Conservation (phyloP, 1,140 invertebrate genomes). For the Lepidurus arcticus region DNA sequence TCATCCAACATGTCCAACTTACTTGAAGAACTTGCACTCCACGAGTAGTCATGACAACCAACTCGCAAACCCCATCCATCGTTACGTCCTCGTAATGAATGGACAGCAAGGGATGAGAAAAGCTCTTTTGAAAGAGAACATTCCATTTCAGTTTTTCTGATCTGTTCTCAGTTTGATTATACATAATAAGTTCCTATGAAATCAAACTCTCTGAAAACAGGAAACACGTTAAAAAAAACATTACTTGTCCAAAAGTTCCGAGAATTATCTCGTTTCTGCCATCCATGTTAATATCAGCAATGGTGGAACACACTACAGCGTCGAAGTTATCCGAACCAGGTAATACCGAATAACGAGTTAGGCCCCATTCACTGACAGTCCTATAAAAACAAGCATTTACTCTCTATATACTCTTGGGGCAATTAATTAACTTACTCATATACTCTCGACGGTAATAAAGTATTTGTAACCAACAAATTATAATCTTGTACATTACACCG, state of each 20-base stretch:
- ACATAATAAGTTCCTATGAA: slow-evolving; percentile 30
- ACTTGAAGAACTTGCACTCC: slow-evolving; percentile 65
- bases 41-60: slow-evolving; percentile 60
- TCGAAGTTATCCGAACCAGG: slow-evolving; percentile 53
- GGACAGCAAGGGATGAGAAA: slow-evolving; percentile 57
- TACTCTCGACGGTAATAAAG: slow-evolving; percentile 53
- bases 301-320: slow-evolving; percentile 53
- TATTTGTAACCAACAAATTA: slow-evolving; percentile 56
- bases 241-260: slow-evolving; percentile 60
- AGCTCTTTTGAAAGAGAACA: slow-evolving; percentile 48
- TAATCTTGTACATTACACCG: slow-evolving; percentile 39
- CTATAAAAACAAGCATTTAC: slow-evolving; percentile 44
- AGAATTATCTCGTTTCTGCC: slow-evolving; percentile 63
- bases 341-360: slow-evolving; percentile 50
- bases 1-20: slow-evolving; percentile 25
- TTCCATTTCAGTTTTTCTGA: slow-evolving; percentile 45
- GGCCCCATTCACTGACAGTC: slow-evolving; percentile 53
- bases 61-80: slow-evolving; percentile 61
- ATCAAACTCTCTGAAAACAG: slow-evolving; percentile 23
- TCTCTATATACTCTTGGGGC: neutral
- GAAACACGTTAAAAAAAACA: slow-evolving; percentile 21
- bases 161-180: neutral
- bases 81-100: slow-evolving; percentile 60
- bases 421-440: slow-evolving; percentile 50
- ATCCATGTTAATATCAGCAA: slow-evolving; percentile 67